Conservation (phyloP, 2,797 vertebrate species). For the Vultur gryphus region DNA sequence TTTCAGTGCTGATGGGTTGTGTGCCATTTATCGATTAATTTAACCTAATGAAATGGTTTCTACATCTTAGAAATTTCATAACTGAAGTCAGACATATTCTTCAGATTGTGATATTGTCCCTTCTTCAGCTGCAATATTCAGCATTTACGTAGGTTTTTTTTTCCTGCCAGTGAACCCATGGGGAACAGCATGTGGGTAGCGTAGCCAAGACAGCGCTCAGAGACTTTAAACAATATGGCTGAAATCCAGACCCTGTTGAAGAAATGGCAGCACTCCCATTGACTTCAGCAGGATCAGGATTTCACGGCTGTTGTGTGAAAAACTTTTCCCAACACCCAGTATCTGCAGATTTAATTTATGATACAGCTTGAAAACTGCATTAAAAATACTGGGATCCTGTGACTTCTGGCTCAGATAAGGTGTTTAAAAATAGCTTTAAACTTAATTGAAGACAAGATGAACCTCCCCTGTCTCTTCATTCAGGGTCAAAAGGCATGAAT, state of each 20-base stretch:
- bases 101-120: background rate
- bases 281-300: background rate
- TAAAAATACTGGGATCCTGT: background rate
- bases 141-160: background rate
- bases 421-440: slow-evolving; percentile 49
- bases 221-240: slow-evolving; percentile 31
- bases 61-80: background rate
- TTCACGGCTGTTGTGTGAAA: background rate
- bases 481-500: slow-evolving; percentile 72
- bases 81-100: background rate
- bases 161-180: background rate
- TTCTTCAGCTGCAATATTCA: background rate
- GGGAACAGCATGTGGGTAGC: background rate
- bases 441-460: slow-evolving; percentile 62
- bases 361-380: background rate
- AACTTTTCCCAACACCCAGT: background rate
- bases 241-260: slow-evolving; percentile 17
- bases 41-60: background rate
- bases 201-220: background rate
- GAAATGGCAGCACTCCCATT: slow-evolving; percentile 36
- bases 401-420: background rate
- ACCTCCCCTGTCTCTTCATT: slow-evolving; percentile 47
- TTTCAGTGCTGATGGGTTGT: background rate
- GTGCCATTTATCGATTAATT: rapidly evolving
- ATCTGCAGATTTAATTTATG: slow-evolving; percentile 33